Conservation (phyloP, 2,888 invertebrate genomes). For the Ptycholaimellus sp. region DNA sequence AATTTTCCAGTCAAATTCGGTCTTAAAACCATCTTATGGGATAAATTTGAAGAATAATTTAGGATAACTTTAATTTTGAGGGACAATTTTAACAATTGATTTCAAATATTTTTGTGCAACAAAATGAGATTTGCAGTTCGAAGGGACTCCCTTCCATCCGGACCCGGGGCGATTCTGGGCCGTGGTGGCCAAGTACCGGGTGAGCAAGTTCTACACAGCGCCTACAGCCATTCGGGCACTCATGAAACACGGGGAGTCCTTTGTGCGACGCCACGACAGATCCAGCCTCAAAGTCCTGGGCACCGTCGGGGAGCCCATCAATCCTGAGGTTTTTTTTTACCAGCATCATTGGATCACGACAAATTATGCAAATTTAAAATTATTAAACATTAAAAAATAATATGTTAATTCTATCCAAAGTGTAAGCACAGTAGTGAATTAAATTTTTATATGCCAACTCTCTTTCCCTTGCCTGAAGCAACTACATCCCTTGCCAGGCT, state of each 20-base stretch:
- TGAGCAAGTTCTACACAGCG: conserved; percentile 83
- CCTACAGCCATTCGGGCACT: conserved; percentile 81
- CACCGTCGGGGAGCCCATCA: conserved; percentile 95
- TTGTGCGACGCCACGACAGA: conserved; percentile 45
- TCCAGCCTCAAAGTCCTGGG: conserved; percentile 54
- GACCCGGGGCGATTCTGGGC: conserved; percentile 59
- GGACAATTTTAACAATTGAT: too few relatives aligned
- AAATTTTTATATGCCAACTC: background rate
- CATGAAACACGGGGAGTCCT: conserved; percentile 68
- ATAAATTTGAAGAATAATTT: too few relatives aligned
- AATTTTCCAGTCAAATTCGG: too few relatives aligned
- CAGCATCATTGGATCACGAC: too few relatives aligned
- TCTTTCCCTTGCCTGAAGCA: background rate
- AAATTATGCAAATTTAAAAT: too few relatives aligned
- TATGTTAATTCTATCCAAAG: too few relatives aligned
- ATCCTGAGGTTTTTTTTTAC: too few relatives aligned
- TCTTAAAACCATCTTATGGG: too few relatives aligned
- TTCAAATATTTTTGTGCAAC: too few relatives aligned
- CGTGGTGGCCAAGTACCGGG: conserved; percentile 54
- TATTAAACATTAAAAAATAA: background rate
- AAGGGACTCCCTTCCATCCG: conserved; percentile 33
- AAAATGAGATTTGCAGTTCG: too few relatives aligned
- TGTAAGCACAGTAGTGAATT: too few relatives aligned
- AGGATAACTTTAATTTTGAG: too few relatives aligned
- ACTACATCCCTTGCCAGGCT: conserved; percentile 8